Base-by-base conservation (phyloP, 2,113 vertebrate genomes). In the Brachyhypopomus gauderio region DNA sequence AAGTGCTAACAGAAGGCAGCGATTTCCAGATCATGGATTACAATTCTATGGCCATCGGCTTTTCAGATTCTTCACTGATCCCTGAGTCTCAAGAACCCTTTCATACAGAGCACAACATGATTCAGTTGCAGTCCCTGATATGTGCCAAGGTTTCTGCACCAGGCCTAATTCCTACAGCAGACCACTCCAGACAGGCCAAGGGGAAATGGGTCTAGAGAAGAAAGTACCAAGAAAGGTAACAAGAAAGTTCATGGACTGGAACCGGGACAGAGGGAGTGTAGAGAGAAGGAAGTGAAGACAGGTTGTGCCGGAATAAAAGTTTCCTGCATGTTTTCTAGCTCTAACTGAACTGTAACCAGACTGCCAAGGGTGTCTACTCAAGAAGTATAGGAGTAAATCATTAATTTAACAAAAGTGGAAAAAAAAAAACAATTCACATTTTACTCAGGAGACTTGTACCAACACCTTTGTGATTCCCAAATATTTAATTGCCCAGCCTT, bases 71-170 rank as follows among this genome's bases (percentile, higher is more conserved):
- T 6, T 45, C 6, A 45, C 84, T 89, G 88, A 91, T 91, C 88
- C 82, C 66, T 78, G 52, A 88, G 88, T 88, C 87, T 86, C 69
- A 78, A 73, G 80, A 82, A 85, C 81, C 75, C 81, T 75, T 69
- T 85, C 86, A 83, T 41, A 23, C 60, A 81, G 64, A 38, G 83
- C 85, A 89, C 86, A 77, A 79, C 3, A 30, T 80, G 59, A 86
- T 75, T 87, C 22, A 19, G 8, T 64, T 75, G 5, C 70, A 79
- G 73, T 81, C 70, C 66, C 25, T 70, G 75, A 63, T 45, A 30
- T 30, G 30, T 30, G 30, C 1, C 30, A 30, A 30, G 84, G 83
- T 48, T n/a, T 23, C 25, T 41, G 30, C 11, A 41, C 14, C 48
- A 38, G 55, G 78, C 73, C 27, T 77, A 75, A 79, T 84, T 48